Conservation (phyloP, 2,888 invertebrate genomes). For the Rhaphigaster nebulosa region DNA sequence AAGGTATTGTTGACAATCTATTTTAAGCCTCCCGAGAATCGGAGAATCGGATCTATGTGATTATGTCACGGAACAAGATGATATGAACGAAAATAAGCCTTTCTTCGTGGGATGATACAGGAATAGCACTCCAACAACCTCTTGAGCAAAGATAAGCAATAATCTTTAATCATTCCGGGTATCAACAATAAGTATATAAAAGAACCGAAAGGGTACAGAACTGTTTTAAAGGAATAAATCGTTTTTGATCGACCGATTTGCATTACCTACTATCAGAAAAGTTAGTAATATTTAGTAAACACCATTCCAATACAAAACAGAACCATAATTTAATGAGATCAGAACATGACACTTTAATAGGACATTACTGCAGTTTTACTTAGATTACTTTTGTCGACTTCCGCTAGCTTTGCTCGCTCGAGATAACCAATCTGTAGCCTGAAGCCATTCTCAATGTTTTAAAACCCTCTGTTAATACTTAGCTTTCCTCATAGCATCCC, state of each 20-base stretch:
- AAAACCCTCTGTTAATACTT: no score
- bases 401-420: no score
- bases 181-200: neutral
- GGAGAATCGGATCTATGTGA: constrained; percentile 16
- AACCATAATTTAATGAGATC: neutral
- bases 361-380: no score
- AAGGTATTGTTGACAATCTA: constrained; percentile 1
- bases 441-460: no score
- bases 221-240: neutral
- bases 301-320: neutral
- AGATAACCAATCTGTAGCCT: no score
- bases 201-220: neutral
- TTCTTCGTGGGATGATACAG: neutral
- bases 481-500: no score
- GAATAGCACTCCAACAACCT: neutral
- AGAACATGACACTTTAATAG: no score
- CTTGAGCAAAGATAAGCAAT: neutral
- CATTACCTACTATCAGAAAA: neutral
- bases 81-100: constrained; percentile 9
- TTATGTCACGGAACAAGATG: constrained; percentile 17
- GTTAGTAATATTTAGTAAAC: no score
- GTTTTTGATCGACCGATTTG: neutral
- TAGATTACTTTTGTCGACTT: no score
- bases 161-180: neutral
- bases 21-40: neutral